Evolutionary conservation across 2,888 invertebrate species (phyloP), one percentile per base, ranked within the genome.

Genomic region (Elysia crispata): DNA sequence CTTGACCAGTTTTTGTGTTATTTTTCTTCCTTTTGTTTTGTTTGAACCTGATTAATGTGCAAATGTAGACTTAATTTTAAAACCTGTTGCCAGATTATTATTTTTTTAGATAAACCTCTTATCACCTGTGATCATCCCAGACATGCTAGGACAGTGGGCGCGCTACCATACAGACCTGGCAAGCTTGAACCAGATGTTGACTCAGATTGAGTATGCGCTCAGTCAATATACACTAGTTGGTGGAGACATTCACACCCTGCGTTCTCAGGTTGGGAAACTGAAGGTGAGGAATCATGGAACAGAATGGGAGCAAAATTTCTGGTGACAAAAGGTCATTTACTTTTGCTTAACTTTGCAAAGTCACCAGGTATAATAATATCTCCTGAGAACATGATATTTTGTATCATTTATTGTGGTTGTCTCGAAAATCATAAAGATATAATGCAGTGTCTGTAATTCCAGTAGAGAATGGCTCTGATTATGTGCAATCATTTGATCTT

Each of bases 141-240:
- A 89, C 76, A 86, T 87, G 73, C 83, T 88, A 67, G 83, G 83
- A n/a, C 88, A 89, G 81, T 91, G 91, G 91, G 85, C 86, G 50
- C 80, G 84, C 28, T 90, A 89, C 84, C 87, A 89, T 77, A 77
- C 83, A 54, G 87, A 89, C 60, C 83, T 89, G 77, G 86, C 86
- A 69, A 83, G 81, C 25, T 85, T 89, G 50, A 87, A 76, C 33
- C 86, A 88, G 78, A 83, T 88, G 28, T 81, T 90, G 18, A 85
- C 87, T 13, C 89, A 91, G 83, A 88, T 87, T 5, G 90, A 90
- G 81, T 91, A 89, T 83, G 85, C 86, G 67, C 86, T 91, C 50
- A 85, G 85, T 79, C 81, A 88, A 13, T 88, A 89, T 78, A 85
- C 81, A n/a, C 79, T 85, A 30, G 86, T 89, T 28, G 89, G 87